A percentile compares a stretch with the other conserved stretches of the same genome.
These are phyloP conservation scores for Sebastes vulpes DNA, from an alignment of 2,797 vertebrate genomes.

Conservation along the genomic window DNA sequence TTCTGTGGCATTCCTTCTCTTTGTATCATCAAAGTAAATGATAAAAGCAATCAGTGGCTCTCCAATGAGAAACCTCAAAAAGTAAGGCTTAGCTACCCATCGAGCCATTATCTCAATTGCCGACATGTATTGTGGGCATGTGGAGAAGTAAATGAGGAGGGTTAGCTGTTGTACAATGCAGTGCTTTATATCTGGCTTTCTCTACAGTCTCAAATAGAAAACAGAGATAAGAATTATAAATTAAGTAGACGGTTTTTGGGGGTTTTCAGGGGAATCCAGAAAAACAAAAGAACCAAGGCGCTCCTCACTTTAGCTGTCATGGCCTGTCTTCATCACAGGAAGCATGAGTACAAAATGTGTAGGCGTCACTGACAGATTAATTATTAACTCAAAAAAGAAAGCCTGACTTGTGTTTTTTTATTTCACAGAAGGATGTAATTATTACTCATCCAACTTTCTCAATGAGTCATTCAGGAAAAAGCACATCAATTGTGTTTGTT, in stretches of 20 bases:
- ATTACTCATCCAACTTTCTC: background rate
- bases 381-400: background rate
- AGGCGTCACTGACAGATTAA: background rate
- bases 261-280: background rate
- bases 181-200: background rate
- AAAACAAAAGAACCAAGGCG: background rate
- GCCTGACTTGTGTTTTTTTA: background rate
- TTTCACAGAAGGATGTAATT: background rate
- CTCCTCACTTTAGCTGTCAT: background rate
- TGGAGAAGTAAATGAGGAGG: background rate
- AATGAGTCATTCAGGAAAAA: constrained; percentile 13
- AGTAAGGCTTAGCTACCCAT: background rate
- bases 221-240: background rate
- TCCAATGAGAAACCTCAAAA: background rate
- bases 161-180: background rate
- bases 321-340: background rate
- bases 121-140: background rate
- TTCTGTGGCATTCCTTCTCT: background rate
- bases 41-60: background rate
- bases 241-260: background rate
- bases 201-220: background rate
- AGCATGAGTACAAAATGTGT: background rate
- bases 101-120: background rate
- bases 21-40: background rate
- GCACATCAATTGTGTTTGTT: background rate